Evolutionary conservation across 2,888 invertebrate genomes (phyloP), one percentile per base, ranked within the genome.

Genomic region (Mythimna loreyi): DNA sequence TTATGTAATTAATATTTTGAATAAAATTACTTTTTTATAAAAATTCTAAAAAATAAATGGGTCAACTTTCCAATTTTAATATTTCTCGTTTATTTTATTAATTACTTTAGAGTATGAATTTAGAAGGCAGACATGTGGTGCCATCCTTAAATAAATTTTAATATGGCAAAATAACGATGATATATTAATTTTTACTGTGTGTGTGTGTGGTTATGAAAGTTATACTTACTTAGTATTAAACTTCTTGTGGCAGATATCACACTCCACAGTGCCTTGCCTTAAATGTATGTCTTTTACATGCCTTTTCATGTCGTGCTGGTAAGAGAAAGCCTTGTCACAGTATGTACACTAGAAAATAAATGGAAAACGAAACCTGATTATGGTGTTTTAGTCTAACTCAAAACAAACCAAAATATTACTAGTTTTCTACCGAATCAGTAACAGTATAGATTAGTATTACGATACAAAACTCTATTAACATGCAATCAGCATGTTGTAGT

Each of bases 271-370:
- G 49, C 93, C 92, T 78, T 94, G 94, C 40, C 95, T 89, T 63
- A 96, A 81, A 81, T 96, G 95, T 72, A 94, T 94, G 74, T 95
- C 95, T 84, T 87, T 92, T 49, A 95, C 78, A 65, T 96, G 95
- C 74, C 92, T 89, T 69, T 93, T 95, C 91, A 95, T 91, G 75
- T 93, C 93, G 72, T 94, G 94, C 82, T 93, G 93, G 75, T 92
- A 95, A n/a, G 93, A 91, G 81, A 96, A 96, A 3, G 91, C 92
- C 75, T 92, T 95, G n/a, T 95, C 94, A 69, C 95, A 95, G 80
- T 94, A 95, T 43, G 86, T 88, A 83, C 95, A 96, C 95, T 95
- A 89, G 64, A 92, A 92, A 40, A 40, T 67, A 62, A 30, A 68
- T 55, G 2, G 25, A n/a, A 11, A 43, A 57, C 43, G 21, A 16